A percentile compares a stretch with the other conserved stretches of the same genome.
Conservation (phyloP, 2,888 invertebrate genomes). For the Acronicta leporina region DNA sequence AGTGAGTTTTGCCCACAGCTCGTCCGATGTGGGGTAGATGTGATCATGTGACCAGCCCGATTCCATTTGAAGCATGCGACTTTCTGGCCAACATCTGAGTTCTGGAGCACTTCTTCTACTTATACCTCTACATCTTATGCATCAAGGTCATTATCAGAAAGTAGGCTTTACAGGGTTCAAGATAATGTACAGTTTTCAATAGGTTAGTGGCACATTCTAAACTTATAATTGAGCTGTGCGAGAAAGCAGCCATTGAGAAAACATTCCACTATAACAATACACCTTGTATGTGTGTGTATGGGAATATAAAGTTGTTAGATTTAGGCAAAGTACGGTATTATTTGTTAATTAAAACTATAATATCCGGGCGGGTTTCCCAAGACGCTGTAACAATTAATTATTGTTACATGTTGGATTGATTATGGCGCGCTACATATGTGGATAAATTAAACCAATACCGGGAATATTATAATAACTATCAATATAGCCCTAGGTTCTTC, state of each 20-base stretch:
- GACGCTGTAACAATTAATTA: too few relatives aligned
- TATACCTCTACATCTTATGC: slow-evolving; percentile 7
- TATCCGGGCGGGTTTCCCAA: slow-evolving; percentile 17
- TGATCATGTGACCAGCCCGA: neutral
- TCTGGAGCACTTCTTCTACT: slow-evolving; percentile 15
- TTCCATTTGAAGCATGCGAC: too few relatives aligned
- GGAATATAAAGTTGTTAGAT: neutral
- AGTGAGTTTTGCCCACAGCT: neutral
- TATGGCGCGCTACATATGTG: too few relatives aligned
- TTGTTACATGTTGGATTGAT: too few relatives aligned
- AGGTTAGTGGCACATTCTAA: slow-evolving; percentile 29
- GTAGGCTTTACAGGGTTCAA: slow-evolving; percentile 4
- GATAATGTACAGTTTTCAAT: slow-evolving; percentile 5
- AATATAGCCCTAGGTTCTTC: too few relatives aligned
- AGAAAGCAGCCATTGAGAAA: slow-evolving; percentile 18
- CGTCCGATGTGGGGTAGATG: too few relatives aligned
- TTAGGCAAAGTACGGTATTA: slow-evolving; percentile 10
- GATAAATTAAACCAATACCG: too few relatives aligned
- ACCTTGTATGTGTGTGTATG: slow-evolving; percentile 12
- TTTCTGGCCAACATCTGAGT: too few relatives aligned
- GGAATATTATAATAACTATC: too few relatives aligned
- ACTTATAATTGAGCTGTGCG: slow-evolving; percentile 20
- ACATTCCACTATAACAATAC: neutral
- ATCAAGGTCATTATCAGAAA: slow-evolving; percentile 9
- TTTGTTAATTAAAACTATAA: slow-evolving; percentile 11